These are phyloP conservation scores for Dascyllus trimaculatus DNA, from an alignment of 2,113 vertebrate genomes.

Conservation along the genomic window DNA sequence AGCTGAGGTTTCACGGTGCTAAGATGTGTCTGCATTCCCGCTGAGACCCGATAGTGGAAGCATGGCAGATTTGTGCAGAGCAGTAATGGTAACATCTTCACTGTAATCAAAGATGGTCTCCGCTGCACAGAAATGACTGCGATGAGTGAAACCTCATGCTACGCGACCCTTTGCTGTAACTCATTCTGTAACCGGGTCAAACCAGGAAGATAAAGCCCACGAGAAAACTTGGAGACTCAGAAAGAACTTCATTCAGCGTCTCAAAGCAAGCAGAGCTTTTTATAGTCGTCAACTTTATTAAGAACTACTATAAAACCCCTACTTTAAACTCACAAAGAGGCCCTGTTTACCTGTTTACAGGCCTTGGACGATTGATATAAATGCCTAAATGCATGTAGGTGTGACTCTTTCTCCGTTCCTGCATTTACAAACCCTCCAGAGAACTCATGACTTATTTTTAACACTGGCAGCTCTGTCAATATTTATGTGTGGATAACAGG, in stretches of 20 bases:
- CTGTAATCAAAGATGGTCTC: slow-evolving; percentile 15
- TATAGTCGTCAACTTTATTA: background rate
- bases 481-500: slow-evolving; percentile 18
- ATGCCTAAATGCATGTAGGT: slow-evolving; percentile 20
- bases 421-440: slow-evolving; percentile 10
- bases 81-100: slow-evolving; percentile 40
- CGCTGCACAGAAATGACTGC: background rate
- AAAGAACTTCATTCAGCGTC: background rate
- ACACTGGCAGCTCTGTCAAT: slow-evolving; percentile 25
- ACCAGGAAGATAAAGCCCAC: background rate
- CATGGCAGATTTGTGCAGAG: slow-evolving; percentile 18
- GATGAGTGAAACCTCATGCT: slow-evolving; percentile 41
- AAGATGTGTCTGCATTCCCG: slow-evolving; percentile 18
- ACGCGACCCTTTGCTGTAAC: slow-evolving; percentile 13
- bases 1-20: background rate
- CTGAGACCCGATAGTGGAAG: background rate
- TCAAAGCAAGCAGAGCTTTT: background rate
- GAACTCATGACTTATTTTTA: slow-evolving; percentile 1
- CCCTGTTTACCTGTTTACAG: slow-evolving; percentile 7
- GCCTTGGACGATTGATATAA: slow-evolving; percentile 25
- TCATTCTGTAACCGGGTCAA: slow-evolving; percentile 14
- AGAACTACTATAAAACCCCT: slow-evolving; percentile 31
- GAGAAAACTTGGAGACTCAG: background rate
- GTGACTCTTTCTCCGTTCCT: slow-evolving; percentile 13
- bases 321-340: slow-evolving; percentile 32